Conservation (phyloP, 2,888 invertebrate species). For the Drosophila recens region DNA sequence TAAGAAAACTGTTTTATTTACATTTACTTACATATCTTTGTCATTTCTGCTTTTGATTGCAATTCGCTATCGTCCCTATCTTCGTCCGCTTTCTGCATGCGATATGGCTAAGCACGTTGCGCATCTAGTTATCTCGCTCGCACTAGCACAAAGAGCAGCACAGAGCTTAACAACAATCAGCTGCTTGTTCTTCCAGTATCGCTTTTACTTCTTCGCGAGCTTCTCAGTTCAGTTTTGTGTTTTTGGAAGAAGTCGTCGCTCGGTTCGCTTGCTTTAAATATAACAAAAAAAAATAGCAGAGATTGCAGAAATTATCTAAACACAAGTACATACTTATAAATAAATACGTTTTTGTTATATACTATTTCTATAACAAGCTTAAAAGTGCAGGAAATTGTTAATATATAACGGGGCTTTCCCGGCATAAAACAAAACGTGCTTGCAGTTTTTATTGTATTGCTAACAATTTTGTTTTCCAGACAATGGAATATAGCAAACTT, state of each 20-base stretch:
- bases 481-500: constrained; percentile 39
- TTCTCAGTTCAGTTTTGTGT: constrained; percentile 6
- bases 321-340: background rate
- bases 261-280: background rate
- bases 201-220: background rate
- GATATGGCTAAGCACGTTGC: background rate
- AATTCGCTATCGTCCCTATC: background rate
- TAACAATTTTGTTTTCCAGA: background rate
- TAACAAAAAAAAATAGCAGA: background rate
- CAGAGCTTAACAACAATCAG: background rate
- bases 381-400: background rate
- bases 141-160: background rate
- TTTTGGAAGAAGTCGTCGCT: constrained; percentile 1
- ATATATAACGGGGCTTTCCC: constrained; percentile 9
- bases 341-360: background rate
- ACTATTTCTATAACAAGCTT: background rate
- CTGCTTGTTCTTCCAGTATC: background rate
- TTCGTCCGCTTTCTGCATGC: background rate
- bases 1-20: background rate
- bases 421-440: background rate
- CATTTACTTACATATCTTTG: background rate
- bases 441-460: background rate
- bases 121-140: constrained; percentile 21
- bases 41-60: background rate
- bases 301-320: background rate